These are phyloP conservation scores for Urophycis tenuis DNA, from an alignment of 2,797 vertebrate genomes.

Conservation along the genomic window DNA sequence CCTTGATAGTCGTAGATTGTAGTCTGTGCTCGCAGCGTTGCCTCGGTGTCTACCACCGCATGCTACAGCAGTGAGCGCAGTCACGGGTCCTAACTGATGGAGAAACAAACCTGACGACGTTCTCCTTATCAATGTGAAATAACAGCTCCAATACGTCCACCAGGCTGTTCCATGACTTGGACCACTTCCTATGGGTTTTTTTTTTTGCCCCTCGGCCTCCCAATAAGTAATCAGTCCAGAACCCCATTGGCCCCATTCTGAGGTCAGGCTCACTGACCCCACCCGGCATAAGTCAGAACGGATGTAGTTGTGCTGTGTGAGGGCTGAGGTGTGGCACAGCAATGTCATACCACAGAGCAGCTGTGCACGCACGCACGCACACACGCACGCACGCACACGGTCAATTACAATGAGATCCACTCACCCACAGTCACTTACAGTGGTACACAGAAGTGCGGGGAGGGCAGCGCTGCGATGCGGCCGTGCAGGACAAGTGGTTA, in stretches of 20 bases:
- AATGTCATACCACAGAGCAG: slow-evolving; percentile 52
- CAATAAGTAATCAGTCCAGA: slow-evolving; percentile 33
- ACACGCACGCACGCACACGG: neutral
- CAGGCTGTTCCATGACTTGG: slow-evolving; percentile 34
- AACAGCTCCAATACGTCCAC: slow-evolving; percentile 15
- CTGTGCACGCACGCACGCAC: slow-evolving; percentile 20
- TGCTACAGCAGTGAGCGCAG: neutral
- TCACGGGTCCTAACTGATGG: neutral
- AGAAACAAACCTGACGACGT: neutral
- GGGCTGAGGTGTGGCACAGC: slow-evolving; percentile 53
- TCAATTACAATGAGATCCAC: neutral
- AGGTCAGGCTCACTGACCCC: slow-evolving; percentile 29
- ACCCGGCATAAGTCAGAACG: slow-evolving; percentile 20
- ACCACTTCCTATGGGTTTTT: slow-evolving; percentile 26
- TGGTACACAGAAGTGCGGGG: neutral
- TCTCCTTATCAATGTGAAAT: neutral
- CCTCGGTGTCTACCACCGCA: neutral
- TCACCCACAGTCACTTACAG: too few relatives aligned
- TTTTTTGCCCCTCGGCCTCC: slow-evolving; percentile 19
- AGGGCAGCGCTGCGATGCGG: neutral
- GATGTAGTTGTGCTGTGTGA: slow-evolving; percentile 43
- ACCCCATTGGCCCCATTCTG: slow-evolving; percentile 17
- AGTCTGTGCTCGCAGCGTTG: neutral
- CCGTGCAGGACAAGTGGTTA: neutral
- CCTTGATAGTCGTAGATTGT: neutral